Evolutionary conservation across 2,888 invertebrate species (phyloP), one percentile per base, ranked within the genome.

Genomic region (Archaeoteleia sp.): DNA sequence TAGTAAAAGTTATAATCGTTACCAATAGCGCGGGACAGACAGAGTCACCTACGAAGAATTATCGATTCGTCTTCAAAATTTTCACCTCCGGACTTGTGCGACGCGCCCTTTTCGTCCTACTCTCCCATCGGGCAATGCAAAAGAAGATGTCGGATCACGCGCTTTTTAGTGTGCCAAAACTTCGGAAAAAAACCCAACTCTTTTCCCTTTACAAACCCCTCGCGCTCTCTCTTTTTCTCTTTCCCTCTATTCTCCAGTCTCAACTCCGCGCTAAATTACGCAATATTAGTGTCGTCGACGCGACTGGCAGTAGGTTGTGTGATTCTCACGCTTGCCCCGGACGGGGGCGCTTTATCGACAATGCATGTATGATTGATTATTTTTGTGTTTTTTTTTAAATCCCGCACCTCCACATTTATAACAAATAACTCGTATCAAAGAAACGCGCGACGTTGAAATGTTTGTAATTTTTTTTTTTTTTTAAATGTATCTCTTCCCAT

Each of bases 281-380:
- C 20, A 2, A 67, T 67, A 67, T 66, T 71, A 49, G 46, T 71
- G 81, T 79, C 79, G 78, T 69, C 70, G 60, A 75, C 62, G 74
- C 78, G 77, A 81, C 77, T 82, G 82, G 81, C 82, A 83, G 83
- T 82, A 82, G 73, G 69, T 76, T 71, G 57, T 73, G 62, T 74
- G 51, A 71, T 51, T 27, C 72, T 67, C 68, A 43, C 51, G 57
- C 51, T 46, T 45, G 23, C 13, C 27, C 30, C n/a, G 10, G 30
- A 10, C 5, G 20, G 20, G 20, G 20, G 20, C 20, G 10, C 30
- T 14, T 43, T 29, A 15, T 43, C 43, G 15, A 45, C 13, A 14
- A 34, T 34, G 20, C 17, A 6, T 23, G 9, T 29, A 14, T 27
- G 9, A 23, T 53, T n/a, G n/a, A n/a, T 39, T 60, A 20, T 49